A percentile compares a stretch with the other conserved stretches of the same genome.
Evolutionary conservation across 1,140 invertebrate species (phyloP).

Genomic region (Brachionus asplanchnoidis): DNA sequence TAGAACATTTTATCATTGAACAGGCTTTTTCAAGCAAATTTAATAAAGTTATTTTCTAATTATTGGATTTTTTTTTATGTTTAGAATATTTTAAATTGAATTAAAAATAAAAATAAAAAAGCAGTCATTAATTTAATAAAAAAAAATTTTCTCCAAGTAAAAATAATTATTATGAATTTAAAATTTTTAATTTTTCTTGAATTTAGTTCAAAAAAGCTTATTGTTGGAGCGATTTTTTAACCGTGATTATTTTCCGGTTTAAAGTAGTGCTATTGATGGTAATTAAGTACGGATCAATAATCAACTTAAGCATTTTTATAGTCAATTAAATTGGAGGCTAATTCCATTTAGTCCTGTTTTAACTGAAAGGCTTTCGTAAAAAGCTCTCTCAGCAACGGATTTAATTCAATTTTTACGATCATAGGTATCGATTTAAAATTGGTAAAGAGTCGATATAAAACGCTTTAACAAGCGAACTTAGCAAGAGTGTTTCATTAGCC

Average conservation of each 20-base stretch:
- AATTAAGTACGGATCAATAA: slow-evolving; percentile 24
- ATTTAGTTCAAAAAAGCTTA: background rate
- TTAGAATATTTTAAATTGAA: too few relatives aligned
- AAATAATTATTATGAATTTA: background rate
- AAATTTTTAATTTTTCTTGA: background rate
- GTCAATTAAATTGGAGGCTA: slow-evolving; percentile 2
- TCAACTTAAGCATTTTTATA: background rate
- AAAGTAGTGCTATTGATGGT: background rate
- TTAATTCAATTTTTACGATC: background rate
- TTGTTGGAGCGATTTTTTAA: background rate
- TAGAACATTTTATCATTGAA: background rate
- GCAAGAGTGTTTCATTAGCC: slow-evolving; percentile 10
- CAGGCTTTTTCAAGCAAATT: too few relatives aligned
- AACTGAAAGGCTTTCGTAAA: background rate
- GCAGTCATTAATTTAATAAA: too few relatives aligned
- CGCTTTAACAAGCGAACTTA: background rate
- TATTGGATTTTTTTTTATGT: background rate
- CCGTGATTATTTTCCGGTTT: background rate
- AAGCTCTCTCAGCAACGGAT: background rate
- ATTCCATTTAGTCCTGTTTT: background rate
- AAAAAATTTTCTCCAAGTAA: too few relatives aligned
- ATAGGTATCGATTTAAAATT: background rate
- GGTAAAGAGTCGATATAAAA: background rate
- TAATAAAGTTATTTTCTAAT: background rate
- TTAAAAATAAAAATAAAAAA: too few relatives aligned